Base-by-base conservation (phyloP, 2,888 invertebrate genomes). In the Pyrrhosoma nymphula region DNA sequence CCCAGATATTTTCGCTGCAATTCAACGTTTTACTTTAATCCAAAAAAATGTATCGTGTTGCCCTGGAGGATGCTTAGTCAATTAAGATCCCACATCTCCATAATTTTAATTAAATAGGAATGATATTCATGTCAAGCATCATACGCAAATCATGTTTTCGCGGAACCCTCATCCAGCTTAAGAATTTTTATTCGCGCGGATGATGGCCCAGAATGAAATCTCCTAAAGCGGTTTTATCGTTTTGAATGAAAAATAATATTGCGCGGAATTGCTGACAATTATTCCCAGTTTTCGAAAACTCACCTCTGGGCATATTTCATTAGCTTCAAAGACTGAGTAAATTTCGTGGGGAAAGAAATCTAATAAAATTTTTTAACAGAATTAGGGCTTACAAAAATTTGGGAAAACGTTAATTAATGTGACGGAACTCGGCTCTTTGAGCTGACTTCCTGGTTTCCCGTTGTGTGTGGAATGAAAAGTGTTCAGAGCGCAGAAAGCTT, bases 301-400 rank as follows among this genome's bases (percentile, higher is more conserved):
- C 82, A 82, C 82, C 82, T 82, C 82, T 35, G 82, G 82, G 82
- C 82, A 8, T 82, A 82, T 82, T 82, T 82, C 82, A 82, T 82
- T 82, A 82, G 18, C 35, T 82, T 35, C 82, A 82, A 82, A 82
- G 82, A 69, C 26, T 69, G 69, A 14, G 14, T 16, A 35, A 26
- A 18, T 82, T 82, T 82, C n/a, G 14, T 8, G 35, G 10, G 16
- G 82, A 35, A 30, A 82, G 82, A 18, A 35, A 0, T 82, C 35
- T 1, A 35, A 82, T 14, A 3, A 16, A 35, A 8, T 82, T 82
- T 16, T 16, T 82, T 16, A 1, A 18, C 35, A 10, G 35, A 35
- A 82, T 82, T 35, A 35, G 10, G 82, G 35, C 82, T 82, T 82
- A 69, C 10, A 69, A 69, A 69, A 69, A 69, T 4, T 20, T 26